phyloP scores from a whole-genome alignment of 2,888 invertebrate species.

The Rhynchonema sp. region DNA sequence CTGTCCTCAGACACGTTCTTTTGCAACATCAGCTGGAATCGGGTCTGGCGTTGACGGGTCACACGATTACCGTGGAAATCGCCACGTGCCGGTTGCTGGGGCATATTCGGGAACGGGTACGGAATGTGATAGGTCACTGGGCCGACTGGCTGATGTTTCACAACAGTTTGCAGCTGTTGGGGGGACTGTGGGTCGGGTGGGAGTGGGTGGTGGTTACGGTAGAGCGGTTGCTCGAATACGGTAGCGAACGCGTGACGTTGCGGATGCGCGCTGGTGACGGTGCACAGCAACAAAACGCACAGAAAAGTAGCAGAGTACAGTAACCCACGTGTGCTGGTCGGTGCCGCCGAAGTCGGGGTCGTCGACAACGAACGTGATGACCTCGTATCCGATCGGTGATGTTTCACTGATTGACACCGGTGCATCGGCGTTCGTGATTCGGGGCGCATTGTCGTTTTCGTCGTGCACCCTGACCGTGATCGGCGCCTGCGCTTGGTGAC shows the following conservation, averaged over 20 bases:
- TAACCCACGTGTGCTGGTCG: neutral
- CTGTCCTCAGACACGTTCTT: neutral
- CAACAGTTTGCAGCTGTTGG: neutral
- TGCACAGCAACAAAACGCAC: too few species aligned
- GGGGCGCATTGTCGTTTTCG: slow-evolving; percentile 98
- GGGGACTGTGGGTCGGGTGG: neutral
- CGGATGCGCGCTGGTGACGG: too few species aligned
- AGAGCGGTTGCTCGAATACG: neutral
- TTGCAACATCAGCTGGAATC: neutral
- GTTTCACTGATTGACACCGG: neutral
- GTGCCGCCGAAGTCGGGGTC: neutral
- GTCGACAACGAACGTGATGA: neutral
- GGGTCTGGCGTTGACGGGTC: neutral
- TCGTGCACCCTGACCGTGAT: slow-evolving; percentile 91
- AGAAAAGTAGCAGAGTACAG: too few species aligned
- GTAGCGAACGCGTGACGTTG: too few species aligned
- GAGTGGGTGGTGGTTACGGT: neutral
- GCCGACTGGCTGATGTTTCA: neutral
- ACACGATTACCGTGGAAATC: neutral
- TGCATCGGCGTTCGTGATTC: slow-evolving; percentile 43
- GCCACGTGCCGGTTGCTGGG: neutral
- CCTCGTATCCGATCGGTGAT: neutral
- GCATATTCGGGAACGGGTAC: neutral
- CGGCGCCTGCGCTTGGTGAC: neutral
- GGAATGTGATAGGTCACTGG: neutral